These are phyloP conservation scores for Ptyas mucosa DNA, from an alignment of 2,113 vertebrate species.

Conservation along the genomic window DNA sequence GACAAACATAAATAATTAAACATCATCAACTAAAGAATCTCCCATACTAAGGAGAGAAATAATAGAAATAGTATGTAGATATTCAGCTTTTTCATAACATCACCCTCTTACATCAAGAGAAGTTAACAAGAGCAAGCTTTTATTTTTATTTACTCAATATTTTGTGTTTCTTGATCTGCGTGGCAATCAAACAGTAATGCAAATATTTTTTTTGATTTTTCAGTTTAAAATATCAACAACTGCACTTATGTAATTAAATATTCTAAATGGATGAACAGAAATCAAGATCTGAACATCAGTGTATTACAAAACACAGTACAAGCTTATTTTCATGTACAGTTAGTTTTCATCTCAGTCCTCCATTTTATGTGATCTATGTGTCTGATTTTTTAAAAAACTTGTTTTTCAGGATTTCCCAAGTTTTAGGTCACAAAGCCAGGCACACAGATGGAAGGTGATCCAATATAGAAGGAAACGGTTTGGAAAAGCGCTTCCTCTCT, in stretches of 20 bases:
- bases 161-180: background rate
- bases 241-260: background rate
- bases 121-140: background rate
- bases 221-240: background rate
- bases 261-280: background rate
- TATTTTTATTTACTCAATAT: background rate
- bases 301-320: background rate
- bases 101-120: background rate
- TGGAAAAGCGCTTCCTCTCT: background rate
- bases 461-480: background rate
- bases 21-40: background rate
- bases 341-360: background rate
- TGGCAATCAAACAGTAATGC: background rate
- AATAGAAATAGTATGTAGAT: background rate
- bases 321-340: background rate
- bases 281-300: background rate
- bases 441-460: background rate
- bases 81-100: background rate
- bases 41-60: background rate
- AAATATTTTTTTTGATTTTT: background rate
- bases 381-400: background rate
- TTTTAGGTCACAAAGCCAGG: background rate
- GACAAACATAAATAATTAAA: background rate
- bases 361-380: background rate
- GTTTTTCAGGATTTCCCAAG: background rate